phyloP scores from a whole-genome alignment of 2,888 invertebrate species.

The Drosophila robusta region DNA sequence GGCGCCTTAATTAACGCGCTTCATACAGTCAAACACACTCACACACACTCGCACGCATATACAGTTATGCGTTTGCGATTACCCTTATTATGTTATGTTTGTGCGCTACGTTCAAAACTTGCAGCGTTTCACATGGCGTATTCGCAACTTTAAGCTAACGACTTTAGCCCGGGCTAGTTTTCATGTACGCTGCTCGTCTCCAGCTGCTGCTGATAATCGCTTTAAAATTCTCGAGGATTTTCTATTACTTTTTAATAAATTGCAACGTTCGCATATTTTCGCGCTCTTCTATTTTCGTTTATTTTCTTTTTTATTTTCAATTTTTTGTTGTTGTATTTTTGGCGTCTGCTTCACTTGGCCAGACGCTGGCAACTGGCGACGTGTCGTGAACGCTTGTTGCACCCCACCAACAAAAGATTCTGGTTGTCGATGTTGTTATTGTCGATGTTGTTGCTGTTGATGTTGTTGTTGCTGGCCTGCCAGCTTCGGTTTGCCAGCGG shows the following conservation, averaged over 20 bases:
- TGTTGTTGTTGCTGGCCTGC: slow-evolving; percentile 44
- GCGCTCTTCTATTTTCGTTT: slow-evolving; percentile 51
- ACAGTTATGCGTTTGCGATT: slow-evolving; percentile 26
- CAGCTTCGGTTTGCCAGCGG: slow-evolving; percentile 72
- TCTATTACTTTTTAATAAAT: slow-evolving; percentile 68
- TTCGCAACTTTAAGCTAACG: slow-evolving; percentile 29
- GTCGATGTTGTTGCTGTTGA: slow-evolving; percentile 25
- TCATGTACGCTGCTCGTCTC: no score
- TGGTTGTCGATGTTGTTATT: slow-evolving; percentile 19
- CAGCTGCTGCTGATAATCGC: slow-evolving; percentile 4
- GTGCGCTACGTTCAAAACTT: slow-evolving; percentile 9
- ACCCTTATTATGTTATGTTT: slow-evolving; percentile 44
- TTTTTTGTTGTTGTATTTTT: slow-evolving; percentile 32
- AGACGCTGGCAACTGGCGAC: slow-evolving; percentile 69
- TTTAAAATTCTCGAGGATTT: slow-evolving; percentile 26
- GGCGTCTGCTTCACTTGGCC: slow-evolving; percentile 74
- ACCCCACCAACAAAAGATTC: slow-evolving; percentile 62
- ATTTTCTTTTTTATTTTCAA: slow-evolving; percentile 23
- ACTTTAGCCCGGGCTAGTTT: slow-evolving; percentile 5
- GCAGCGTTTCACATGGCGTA: slow-evolving; percentile 41
- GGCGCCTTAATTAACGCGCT: slow-evolving; percentile 80
- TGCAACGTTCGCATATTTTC: slow-evolving; percentile 56
- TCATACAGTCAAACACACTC: slow-evolving; percentile 6
- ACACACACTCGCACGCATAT: slow-evolving; percentile 6
- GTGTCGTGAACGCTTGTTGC: slow-evolving; percentile 76